These are phyloP conservation scores for Mythimna vitellina DNA, from an alignment of 2,888 invertebrate species.

Conservation along the genomic window DNA sequence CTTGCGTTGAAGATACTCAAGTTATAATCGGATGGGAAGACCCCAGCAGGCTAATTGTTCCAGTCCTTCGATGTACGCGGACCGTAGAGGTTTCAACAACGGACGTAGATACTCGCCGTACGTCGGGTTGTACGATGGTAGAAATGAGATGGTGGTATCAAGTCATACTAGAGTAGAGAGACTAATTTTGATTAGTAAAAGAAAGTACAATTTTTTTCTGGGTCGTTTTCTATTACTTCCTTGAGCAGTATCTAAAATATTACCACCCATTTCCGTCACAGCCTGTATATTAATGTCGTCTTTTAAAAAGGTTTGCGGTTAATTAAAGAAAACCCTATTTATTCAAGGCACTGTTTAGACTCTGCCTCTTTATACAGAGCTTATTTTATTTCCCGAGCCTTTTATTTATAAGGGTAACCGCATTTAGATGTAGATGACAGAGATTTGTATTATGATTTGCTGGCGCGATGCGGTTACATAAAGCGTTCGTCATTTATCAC, in stretches of 20 bases:
- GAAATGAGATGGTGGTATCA: no score
- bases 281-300: conserved; percentile 4
- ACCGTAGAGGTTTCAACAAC: no score
- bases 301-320: conserved; percentile 24
- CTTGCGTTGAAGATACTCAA: no score
- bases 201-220: no score
- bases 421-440: conserved; percentile 45
- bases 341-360: conserved; percentile 14
- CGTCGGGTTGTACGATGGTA: no score
- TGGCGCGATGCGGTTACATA: conserved; percentile 15
- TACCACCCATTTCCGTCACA: background rate
- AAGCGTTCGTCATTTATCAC: conserved; percentile 20
- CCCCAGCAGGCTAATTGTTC: no score
- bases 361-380: conserved; percentile 2
- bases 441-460: conserved; percentile 39
- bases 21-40: no score
- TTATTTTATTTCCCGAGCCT: conserved; percentile 1
- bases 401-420: conserved; percentile 36
- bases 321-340: conserved; percentile 39
- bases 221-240: no score
- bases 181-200: no score
- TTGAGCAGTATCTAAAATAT: background rate
- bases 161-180: no score
- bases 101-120: no score
- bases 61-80: no score